Evolutionary conservation across 2,797 vertebrate species (phyloP).

Genomic region (Nyctalus aviator): DNA sequence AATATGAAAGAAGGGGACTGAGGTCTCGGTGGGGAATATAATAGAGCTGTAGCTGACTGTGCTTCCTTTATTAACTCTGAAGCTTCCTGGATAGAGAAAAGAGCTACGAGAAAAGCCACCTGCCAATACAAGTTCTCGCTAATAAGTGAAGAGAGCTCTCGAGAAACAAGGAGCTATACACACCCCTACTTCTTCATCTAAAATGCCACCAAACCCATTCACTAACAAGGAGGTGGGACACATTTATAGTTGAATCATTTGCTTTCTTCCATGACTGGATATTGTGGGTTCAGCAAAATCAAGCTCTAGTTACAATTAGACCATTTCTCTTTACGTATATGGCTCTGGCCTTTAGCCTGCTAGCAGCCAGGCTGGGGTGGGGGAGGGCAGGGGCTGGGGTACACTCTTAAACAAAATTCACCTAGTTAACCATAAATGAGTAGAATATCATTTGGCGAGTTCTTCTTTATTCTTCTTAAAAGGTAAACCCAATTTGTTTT

Average conservation of each 20-base stretch:
- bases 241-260: not conserved
- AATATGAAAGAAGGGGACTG: not conserved
- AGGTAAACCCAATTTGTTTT: not conserved
- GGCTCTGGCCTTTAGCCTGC: not conserved
- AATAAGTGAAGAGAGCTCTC: not conserved
- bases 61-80: slow-evolving; percentile 43
- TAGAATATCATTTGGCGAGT: not conserved
- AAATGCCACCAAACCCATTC: not conserved
- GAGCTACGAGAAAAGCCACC: not conserved
- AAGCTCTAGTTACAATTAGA: not conserved
- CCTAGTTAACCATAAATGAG: not conserved
- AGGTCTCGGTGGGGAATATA: not conserved
- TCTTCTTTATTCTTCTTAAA: not conserved
- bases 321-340: not conserved
- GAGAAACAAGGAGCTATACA: not conserved
- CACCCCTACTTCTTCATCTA: not conserved
- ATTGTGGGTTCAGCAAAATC: not conserved
- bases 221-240: not conserved
- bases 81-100: slow-evolving; percentile 32
- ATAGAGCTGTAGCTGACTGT: not conserved
- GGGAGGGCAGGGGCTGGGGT: not conserved
- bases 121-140: not conserved
- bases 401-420: not conserved
- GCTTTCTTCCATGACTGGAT: not conserved
- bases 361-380: not conserved